Conservation (phyloP, 2,113 vertebrate species). For the Bubo blakistoni region DNA sequence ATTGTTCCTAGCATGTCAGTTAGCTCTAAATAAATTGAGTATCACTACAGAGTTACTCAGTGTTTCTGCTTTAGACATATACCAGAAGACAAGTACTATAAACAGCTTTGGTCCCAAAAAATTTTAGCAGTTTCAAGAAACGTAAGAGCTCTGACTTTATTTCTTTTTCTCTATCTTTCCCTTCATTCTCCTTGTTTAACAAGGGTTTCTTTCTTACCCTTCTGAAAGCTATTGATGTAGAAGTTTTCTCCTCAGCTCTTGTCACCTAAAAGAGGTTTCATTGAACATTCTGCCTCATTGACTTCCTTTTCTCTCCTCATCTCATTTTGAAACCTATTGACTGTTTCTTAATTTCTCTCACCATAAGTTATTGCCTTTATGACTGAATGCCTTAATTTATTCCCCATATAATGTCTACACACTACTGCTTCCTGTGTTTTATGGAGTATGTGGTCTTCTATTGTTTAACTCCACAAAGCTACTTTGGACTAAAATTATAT, state of each 20-base stretch:
- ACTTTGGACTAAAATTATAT: background rate
- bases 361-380: constrained; percentile 19
- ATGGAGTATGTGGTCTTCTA: background rate
- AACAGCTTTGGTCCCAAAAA: background rate
- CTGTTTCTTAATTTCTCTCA: constrained; percentile 47
- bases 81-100: background rate
- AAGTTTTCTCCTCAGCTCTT: background rate
- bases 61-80: background rate
- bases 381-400: constrained; percentile 33
- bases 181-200: background rate
- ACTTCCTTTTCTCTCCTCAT: background rate
- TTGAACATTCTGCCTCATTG: constrained; percentile 7
- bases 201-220: background rate
- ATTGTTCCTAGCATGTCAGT: background rate
- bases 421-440: constrained; percentile 14
- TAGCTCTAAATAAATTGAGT: background rate
- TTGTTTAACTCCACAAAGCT: constrained; percentile 12
- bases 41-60: background rate
- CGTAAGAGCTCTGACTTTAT: rapidly evolving
- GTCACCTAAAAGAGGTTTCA: background rate
- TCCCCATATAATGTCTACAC: background rate
- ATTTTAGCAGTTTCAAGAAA: background rate
- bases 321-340: constrained; percentile 32
- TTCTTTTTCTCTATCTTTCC: background rate
- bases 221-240: background rate